Evolutionary conservation across 2,797 vertebrate species (phyloP), one percentile per base, ranked within the genome.

Genomic region (Rhadinocentrus ornatus): DNA sequence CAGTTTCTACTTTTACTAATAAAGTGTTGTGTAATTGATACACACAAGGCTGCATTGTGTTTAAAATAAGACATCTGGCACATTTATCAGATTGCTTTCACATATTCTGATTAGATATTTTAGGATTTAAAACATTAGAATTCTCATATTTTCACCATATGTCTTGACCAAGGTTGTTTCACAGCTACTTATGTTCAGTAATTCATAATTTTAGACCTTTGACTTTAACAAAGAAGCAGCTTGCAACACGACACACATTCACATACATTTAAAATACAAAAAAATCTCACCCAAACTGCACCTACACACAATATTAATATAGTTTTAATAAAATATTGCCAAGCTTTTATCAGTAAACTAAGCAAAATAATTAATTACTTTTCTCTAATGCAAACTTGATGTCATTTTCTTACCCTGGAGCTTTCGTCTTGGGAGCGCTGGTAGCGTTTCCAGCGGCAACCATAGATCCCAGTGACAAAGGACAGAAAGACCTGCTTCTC

Each of bases 401-500:
- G 1, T 3, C 44, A 44, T 60, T 2, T 22, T 69, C 96, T 92
- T 86, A 99, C 98, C 96, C 93, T 96, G 18, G 97, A 97, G 86
- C 95, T 99, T 90, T 97, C 95, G 73, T 99, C 98, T 75, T 99
- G 97, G 82, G 96, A 99, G 78, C 98, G 97, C 93, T 99, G 98
- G 94, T 99, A 99, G 84, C 98, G 96, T 93, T 99, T 98, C 98
- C 97, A 99, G 83, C 98, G 97, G 94, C 97, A 99, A 86, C 97
- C 97, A 66, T 98, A 99, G 94, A 98, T 97, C 83, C 98, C 98
- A 0, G 97, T 98, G 92, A 99, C 94, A 73, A 97, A 97, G 87
- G 98, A 99, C 91, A 99, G 90, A 86, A 97, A 97, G 87, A 97
- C 91, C 92, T 99, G 98, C 13, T 96, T 98, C 94, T 99, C 97